These are phyloP conservation scores for Petrocephalus sullivani DNA, from an alignment of 2,797 vertebrate genomes.

Conservation along the genomic window DNA sequence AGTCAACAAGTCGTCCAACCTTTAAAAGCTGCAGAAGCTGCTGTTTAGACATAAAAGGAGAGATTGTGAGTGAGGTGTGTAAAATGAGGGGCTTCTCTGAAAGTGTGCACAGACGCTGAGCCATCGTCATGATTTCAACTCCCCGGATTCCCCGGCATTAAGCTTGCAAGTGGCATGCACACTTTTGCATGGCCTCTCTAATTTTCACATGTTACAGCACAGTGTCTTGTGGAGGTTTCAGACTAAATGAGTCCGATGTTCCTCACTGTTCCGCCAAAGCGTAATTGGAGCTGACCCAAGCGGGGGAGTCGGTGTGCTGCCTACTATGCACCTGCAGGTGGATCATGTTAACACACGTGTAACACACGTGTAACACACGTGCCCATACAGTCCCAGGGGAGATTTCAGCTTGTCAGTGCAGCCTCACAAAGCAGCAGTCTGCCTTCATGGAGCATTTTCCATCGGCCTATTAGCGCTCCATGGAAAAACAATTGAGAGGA, in stretches of 20 bases:
- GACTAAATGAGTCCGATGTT: slow-evolving; percentile 7
- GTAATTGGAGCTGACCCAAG: slow-evolving; percentile 16
- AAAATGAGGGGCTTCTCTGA: background rate
- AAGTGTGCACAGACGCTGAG: background rate
- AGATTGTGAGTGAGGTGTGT: background rate
- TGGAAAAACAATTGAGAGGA: background rate
- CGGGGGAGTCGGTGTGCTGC: background rate
- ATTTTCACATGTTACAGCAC: background rate
- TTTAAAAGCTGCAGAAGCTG: background rate
- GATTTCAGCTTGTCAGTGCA: background rate
- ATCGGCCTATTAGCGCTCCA: background rate
- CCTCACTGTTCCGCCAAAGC: background rate
- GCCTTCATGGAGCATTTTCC: background rate
- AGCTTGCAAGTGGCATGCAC: background rate
- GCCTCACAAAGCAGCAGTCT: background rate
- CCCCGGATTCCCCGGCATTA: background rate
- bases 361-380: background rate
- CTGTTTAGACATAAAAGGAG: background rate
- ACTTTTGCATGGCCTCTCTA: background rate
- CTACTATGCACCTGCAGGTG: background rate
- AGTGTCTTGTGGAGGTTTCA: background rate
- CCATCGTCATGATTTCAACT: background rate
- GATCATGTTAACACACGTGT: background rate
- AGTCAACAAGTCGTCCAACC: background rate
- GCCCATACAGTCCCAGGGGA: background rate